Conservation (phyloP, 2,797 vertebrate genomes). For the Cryptoprocta ferox region DNA sequence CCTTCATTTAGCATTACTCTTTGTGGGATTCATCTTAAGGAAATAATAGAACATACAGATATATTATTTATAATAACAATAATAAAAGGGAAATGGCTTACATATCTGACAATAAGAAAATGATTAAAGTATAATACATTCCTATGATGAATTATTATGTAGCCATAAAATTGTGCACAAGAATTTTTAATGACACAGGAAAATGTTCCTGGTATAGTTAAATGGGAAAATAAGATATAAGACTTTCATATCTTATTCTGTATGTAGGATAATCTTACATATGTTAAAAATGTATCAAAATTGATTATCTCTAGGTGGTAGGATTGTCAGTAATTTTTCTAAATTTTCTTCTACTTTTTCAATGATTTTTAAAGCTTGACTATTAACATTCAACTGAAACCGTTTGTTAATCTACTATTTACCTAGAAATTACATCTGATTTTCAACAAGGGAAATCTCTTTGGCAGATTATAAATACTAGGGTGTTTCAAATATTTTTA, state of each 20-base stretch:
- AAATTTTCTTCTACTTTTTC: conserved; percentile 16
- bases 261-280: conserved; percentile 22
- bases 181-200: conserved; percentile 46
- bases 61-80: conserved; percentile 22
- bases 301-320: conserved; percentile 20
- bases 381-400: conserved; percentile 40
- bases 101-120: conserved; percentile 26
- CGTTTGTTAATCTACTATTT: not conserved
- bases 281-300: conserved; percentile 26
- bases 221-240: conserved; percentile 37
- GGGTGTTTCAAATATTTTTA: conserved; percentile 47
- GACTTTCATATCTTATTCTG: not conserved
- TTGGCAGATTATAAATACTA: conserved; percentile 11
- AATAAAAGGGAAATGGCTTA: conserved; percentile 49
- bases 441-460: conserved; percentile 56
- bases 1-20: conserved; percentile 44
- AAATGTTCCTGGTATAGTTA: conserved; percentile 33
- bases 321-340: conserved; percentile 46
- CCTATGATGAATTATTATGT: conserved; percentile 17
- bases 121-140: not conserved
- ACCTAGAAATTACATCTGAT: conserved; percentile 48
- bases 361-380: conserved; percentile 38
- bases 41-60: conserved; percentile 47
- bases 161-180: conserved; percentile 10
- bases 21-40: conserved; percentile 16